Percentiles rank a stretch among this genome's conserved stretches.
Evolutionary conservation across 30 jellyfish, hydroid and myxozoan genomes (phyloP).

Genomic region (Clytia hemisphaerica): DNA sequence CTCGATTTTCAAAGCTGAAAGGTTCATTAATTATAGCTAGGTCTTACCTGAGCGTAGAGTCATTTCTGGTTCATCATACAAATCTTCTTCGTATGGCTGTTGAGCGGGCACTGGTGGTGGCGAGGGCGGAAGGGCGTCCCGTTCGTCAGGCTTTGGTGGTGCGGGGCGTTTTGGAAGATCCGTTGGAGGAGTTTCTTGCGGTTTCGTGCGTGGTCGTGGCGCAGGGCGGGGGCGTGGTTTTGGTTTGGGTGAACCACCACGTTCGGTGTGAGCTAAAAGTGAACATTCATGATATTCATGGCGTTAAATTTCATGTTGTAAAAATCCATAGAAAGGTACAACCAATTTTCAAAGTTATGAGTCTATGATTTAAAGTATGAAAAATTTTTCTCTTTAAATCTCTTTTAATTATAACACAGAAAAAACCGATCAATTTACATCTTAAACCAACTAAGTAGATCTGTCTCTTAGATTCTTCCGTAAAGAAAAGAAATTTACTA

Average conservation of each 20-base stretch:
- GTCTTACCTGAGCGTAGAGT: slow-evolving; percentile 76
- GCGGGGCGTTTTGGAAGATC: not conserved
- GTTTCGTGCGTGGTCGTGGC: slow-evolving; percentile 51
- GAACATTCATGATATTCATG: no score
- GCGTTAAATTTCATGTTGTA: not conserved
- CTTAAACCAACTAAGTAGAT: no score
- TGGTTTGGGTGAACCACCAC: slow-evolving; percentile 61
- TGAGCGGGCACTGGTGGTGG: slow-evolving; percentile 43
- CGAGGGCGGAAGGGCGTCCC: not conserved
- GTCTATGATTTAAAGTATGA: no score
- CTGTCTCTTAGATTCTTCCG: no score
- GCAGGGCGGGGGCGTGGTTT: slow-evolving; percentile 84
- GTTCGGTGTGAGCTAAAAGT: not conserved
- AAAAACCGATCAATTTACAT: no score
- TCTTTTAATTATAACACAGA: no score
- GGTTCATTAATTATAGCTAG: not conserved
- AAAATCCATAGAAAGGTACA: not conserved
- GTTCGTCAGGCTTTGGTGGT: not conserved
- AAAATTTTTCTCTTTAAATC: no score
- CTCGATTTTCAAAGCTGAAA: not conserved
- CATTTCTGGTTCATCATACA: slow-evolving; percentile 86
- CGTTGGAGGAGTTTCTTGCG: slow-evolving; percentile 9
- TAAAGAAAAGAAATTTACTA: no score
- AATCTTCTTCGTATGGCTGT: slow-evolving; percentile 57
- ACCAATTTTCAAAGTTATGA: no score